phyloP scores from a whole-genome alignment of 2,113 vertebrate species.

The Tor tambroides region DNA sequence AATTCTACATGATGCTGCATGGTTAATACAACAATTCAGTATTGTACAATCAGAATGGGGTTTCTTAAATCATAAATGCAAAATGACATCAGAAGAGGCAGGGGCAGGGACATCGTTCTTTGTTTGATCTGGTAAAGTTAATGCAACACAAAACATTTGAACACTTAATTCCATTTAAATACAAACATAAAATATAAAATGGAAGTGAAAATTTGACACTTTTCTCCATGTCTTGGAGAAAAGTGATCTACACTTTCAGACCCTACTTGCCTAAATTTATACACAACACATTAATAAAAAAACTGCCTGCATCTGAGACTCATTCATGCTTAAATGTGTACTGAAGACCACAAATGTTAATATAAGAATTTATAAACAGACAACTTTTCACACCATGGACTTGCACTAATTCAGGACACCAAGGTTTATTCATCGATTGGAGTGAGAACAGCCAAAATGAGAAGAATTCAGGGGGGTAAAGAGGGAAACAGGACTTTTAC shows the following conservation, averaged over 20 bases:
- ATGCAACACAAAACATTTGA: not conserved
- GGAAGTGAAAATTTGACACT: not conserved
- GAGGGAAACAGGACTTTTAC: not conserved
- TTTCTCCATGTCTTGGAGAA: not conserved
- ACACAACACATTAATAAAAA: not conserved
- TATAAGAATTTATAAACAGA: not conserved
- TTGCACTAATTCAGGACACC: not conserved
- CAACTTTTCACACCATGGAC: not conserved
- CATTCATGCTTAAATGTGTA: not conserved
- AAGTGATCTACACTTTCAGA: not conserved
- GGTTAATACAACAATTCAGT: not conserved
- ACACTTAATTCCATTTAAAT: no score
- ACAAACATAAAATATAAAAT: no score
- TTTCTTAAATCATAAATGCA: not conserved
- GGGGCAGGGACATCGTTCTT: not conserved
- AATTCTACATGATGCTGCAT: not conserved
- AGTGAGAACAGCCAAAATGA: not conserved
- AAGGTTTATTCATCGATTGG: not conserved
- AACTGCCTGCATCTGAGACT: not conserved
- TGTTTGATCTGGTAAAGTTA: no score
- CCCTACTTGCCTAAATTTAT: not conserved
- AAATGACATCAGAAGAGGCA: not conserved
- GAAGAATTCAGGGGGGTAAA: not conserved
- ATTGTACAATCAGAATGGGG: not conserved
- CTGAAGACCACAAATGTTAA: not conserved